Evolutionary conservation across 2,797 vertebrate species (phyloP).

Genomic region (Gymnocypris eckloni): DNA sequence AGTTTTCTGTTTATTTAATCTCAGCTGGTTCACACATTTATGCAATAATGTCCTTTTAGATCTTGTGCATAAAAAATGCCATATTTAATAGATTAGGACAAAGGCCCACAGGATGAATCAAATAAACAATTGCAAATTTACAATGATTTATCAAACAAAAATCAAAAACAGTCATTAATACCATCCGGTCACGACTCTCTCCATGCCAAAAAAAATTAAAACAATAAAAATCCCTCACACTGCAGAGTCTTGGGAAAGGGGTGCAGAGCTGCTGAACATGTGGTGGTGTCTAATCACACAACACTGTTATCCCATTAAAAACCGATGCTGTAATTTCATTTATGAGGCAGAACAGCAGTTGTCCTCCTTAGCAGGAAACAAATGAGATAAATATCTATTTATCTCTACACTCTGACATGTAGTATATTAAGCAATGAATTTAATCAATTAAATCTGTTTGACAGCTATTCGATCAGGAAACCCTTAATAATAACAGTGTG

Average conservation of each 20-base stretch:
- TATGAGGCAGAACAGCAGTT: conserved; percentile 57
- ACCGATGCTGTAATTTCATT: conserved; percentile 59
- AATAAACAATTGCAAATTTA: not conserved
- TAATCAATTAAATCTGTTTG: conserved; percentile 38
- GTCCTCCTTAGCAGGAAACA: conserved; percentile 59
- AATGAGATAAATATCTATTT: conserved; percentile 60
- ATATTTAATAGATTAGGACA: conserved; percentile 12
- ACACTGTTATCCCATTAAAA: conserved; percentile 57
- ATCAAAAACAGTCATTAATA: conserved; percentile 17
- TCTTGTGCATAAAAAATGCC: not conserved
- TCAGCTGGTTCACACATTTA: conserved; percentile 59
- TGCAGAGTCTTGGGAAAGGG: conserved; percentile 43
- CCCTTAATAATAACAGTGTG: not conserved
- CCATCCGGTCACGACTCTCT: not conserved
- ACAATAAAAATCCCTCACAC: not conserved
- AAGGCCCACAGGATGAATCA: conserved; percentile 1
- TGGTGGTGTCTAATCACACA: conserved; percentile 54
- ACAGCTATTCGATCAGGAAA: not conserved
- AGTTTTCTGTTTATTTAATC: conserved; percentile 60
- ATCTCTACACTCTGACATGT: conserved; percentile 41
- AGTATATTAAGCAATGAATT: conserved; percentile 48
- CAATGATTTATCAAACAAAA: conserved; percentile 13
- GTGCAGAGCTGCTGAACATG: conserved; percentile 46
- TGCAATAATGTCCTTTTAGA: conserved; percentile 6
- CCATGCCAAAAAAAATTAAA: not conserved